Evolutionary conservation across 2,888 invertebrate genomes (phyloP).

Genomic region (Pandemis cinnamomeana): DNA sequence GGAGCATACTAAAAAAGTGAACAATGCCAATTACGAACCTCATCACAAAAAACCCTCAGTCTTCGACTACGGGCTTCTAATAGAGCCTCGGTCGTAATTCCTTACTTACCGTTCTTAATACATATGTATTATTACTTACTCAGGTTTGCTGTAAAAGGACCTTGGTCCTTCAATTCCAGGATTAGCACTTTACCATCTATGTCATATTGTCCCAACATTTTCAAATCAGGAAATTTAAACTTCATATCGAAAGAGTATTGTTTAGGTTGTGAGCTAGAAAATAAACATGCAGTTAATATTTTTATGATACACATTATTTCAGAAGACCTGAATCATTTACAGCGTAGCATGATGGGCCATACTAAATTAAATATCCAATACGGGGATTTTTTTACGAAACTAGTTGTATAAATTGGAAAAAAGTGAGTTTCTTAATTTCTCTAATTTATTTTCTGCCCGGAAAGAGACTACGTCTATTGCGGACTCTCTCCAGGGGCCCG

Average conservation of each 20-base stretch:
- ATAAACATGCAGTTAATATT: neutral
- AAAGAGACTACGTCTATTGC: too few relatives aligned
- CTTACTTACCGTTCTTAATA: too few relatives aligned
- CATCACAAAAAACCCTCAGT: too few relatives aligned
- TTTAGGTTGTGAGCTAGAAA: constrained; percentile 35
- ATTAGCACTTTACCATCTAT: constrained; percentile 42
- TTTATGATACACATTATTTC: neutral
- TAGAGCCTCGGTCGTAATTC: too few relatives aligned
- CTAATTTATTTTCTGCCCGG: too few relatives aligned
- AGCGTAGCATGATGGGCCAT: neutral
- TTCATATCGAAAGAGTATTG: constrained; percentile 40
- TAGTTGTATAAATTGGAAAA: too few relatives aligned
- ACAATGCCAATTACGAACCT: too few relatives aligned
- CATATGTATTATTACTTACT: constrained; percentile 22
- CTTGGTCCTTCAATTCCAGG: constrained; percentile 40
- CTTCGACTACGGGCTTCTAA: too few relatives aligned
- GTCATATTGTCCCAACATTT: constrained; percentile 40
- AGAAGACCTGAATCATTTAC: neutral
- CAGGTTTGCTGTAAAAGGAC: constrained; percentile 43
- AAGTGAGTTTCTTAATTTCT: too few relatives aligned
- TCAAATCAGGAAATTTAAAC: constrained; percentile 37
- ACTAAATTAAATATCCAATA: neutral
- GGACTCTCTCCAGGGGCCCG: too few relatives aligned
- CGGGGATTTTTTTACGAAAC: too few relatives aligned
- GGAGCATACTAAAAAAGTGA: too few relatives aligned